Base-by-base conservation (phyloP, 2,113 vertebrate genomes). In the Tylochromis polylepis region DNA sequence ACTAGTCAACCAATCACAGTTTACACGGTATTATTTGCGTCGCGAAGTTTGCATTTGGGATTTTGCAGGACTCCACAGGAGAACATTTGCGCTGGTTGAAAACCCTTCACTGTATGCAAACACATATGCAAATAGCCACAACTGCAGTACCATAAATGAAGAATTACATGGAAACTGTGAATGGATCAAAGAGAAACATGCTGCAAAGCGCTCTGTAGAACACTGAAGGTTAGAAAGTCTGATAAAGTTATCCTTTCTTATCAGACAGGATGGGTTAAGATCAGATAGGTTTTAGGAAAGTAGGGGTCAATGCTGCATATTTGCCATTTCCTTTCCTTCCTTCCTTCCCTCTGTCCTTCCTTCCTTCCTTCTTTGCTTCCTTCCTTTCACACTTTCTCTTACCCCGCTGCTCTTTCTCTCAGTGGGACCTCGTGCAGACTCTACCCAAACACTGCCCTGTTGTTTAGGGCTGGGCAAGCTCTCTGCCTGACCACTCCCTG, bases 401-500 rank as follows among this genome's bases (percentile, higher is more conserved):
- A 72, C 18, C 84, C 86, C n/a, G 7, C 4, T 3, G 1, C 56
- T 81, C 81, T 80, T 51, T 84, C 85, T 77, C 92, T 93, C 93
- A 85, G 87, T 85, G 86, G 92, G 90, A 90, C 95, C 92, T 93
- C 95, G 90, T 96, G 96, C 93, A 85, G 95, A 93, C 90, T 90
- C 75, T 57, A 79, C 88, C 91, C 90, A 96, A 95, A 96, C 95
- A 96, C 92, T 91, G 93, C 79, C 29, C 90, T 67, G 88, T 96
- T 97, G 96, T 97, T 96, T 96, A 95, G 95, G 95, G 93, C 91
- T 87, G 95, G 95, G 94, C 82, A n/a, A 88, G 88, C 87, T 89
- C 89, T 83, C 82, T 60, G 88, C 85, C 87, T 57, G 90, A 95
- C 95, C 95, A 93, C 95, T 95, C 95, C 96, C 93, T 83, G 77